A percentile compares a stretch with the other conserved stretches of the same genome.
These are phyloP conservation scores for Pantelozetes paolii DNA, from an alignment of 2,888 invertebrate species.

Conservation along the genomic window DNA sequence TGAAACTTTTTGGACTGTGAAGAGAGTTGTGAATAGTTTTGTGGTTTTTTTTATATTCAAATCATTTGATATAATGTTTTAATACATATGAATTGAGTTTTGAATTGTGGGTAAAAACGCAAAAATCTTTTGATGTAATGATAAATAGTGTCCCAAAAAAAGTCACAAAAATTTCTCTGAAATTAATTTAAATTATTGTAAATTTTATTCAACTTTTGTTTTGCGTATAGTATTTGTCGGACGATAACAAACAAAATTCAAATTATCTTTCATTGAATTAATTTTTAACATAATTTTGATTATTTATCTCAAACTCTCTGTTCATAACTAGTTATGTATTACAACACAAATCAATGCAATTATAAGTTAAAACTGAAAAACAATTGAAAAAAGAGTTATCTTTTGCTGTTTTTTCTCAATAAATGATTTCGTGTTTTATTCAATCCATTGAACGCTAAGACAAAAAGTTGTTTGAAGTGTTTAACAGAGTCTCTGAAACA, in stretches of 20 bases:
- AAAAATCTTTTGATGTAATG: no score
- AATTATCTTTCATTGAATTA: neutral
- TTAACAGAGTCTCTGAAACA: neutral
- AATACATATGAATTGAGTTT: no score
- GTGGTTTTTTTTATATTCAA: neutral
- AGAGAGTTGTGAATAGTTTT: neutral
- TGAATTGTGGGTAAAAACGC: no score
- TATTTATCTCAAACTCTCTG: neutral
- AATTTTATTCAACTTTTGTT: neutral
- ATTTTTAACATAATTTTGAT: neutral
- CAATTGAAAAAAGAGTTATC: neutral
- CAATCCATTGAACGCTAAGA: neutral
- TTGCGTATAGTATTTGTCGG: neutral
- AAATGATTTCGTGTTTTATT: slow-evolving; percentile 5
- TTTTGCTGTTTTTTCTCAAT: neutral
- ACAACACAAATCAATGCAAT: slow-evolving; percentile 21
- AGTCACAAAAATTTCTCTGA: neutral
- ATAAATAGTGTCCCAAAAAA: neutral
- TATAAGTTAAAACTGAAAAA: neutral
- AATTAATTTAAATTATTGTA: no score
- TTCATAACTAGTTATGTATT: neutral
- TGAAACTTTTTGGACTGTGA: neutral
- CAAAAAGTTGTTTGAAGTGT: neutral
- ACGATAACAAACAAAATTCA: neutral
- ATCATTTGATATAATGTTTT: neutral